A percentile compares a stretch with the other conserved stretches of the same genome.
phyloP scores from a whole-genome alignment of 2,888 invertebrate species.

The Gastracanthus pulcherrimus region DNA sequence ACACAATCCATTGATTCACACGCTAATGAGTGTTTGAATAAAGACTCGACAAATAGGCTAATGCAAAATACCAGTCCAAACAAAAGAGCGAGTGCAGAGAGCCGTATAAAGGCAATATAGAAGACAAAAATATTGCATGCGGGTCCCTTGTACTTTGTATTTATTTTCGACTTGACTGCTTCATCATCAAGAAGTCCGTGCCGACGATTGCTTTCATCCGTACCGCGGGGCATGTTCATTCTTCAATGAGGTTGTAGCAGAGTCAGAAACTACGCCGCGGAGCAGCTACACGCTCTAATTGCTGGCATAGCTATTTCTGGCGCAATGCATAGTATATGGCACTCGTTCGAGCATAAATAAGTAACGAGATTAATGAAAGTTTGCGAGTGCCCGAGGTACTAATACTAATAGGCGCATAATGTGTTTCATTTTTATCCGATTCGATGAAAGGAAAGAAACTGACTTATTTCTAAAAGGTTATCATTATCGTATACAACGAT shows the following conservation, averaged over 20 bases:
- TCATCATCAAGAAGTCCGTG: not conserved
- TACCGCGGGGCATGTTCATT: not conserved
- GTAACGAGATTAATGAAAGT: not conserved
- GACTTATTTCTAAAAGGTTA: too few species aligned
- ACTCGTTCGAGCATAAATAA: not conserved
- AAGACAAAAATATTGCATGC: not conserved
- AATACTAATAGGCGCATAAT: too few species aligned
- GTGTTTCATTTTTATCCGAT: too few species aligned
- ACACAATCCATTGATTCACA: too few species aligned
- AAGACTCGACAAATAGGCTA: too few species aligned
- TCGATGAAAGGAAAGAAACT: too few species aligned
- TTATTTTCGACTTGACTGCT: not conserved
- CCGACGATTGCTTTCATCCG: not conserved
- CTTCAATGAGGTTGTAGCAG: not conserved
- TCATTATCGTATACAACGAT: too few species aligned
- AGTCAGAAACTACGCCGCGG: not conserved
- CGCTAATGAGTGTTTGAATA: too few species aligned
- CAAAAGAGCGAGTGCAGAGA: too few species aligned
- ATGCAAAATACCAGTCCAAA: too few species aligned
- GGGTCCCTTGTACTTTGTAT: not conserved
- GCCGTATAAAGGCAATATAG: too few species aligned
- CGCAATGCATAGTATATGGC: not conserved
- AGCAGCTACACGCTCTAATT: conserved; percentile 11
- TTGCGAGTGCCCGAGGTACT: too few species aligned
- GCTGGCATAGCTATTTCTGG: not conserved